These are phyloP conservation scores for Clistopyga incitator DNA, from an alignment of 2,888 invertebrate species.

Conservation along the genomic window DNA sequence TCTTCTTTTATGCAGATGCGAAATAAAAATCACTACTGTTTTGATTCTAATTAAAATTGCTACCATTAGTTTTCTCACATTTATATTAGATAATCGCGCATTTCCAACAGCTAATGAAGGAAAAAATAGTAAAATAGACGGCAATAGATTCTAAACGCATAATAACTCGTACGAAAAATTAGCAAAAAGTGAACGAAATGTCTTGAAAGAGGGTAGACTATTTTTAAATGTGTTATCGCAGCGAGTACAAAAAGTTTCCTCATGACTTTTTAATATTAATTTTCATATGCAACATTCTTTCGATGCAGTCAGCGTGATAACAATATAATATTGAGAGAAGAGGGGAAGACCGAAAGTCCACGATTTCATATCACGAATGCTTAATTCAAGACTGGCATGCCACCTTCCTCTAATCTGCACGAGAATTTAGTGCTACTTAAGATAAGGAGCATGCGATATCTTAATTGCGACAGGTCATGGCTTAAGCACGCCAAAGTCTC, in stretches of 20 bases:
- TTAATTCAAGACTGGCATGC: slow-evolving; percentile 1
- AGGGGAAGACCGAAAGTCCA: neutral
- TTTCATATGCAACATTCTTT: no score
- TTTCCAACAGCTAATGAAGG: no score
- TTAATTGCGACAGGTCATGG: slow-evolving; percentile 80
- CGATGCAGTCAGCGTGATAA: neutral
- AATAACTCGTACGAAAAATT: no score
- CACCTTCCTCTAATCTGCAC: slow-evolving; percentile 32
- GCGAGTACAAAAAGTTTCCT: neutral
- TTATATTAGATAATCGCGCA: no score
- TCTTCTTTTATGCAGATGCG: no score
- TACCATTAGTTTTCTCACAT: no score
- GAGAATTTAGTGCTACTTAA: slow-evolving; percentile 65
- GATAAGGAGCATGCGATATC: slow-evolving; percentile 72
- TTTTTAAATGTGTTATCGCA: neutral
- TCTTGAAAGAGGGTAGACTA: neutral
- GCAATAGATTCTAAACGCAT: no score
- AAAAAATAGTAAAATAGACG: no score
- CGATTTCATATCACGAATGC: slow-evolving; percentile 12
- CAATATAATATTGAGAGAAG: neutral
- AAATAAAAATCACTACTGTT: no score
- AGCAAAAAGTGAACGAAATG: neutral
- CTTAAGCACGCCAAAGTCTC: slow-evolving; percentile 61
- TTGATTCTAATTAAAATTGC: no score
- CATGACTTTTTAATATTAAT: slow-evolving; percentile 4